Base-by-base conservation (phyloP, 2,888 invertebrate species). In the Drosophila testacea region DNA sequence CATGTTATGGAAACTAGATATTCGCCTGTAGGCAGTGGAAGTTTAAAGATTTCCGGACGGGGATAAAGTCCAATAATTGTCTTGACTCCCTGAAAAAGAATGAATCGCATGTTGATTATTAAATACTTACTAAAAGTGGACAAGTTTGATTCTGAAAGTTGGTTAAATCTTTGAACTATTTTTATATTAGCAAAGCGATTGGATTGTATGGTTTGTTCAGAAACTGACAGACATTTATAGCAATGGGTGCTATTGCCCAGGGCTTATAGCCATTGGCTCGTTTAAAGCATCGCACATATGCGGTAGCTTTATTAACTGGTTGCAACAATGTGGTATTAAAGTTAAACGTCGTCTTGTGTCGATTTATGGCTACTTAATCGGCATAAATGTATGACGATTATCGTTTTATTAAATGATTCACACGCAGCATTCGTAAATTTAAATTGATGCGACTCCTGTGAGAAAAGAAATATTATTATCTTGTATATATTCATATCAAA, bases 351-450 rank as follows among this genome's bases (percentile, higher is more conserved):
- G 27, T 46, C 27, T 28, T 27, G 6, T 46, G 28, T 6, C 46
- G 27, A 46, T 28, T 46, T 27, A 46, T 28, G 28, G 46, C 46
- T n/a, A 6, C 28, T 6, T 1, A 46, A 11, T 6, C 46, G 46
- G 7, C 46, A 46, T n/a, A 46, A 46, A 28, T 46, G 11, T 11
- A 28, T 46, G 46, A 46, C 28, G n/a, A 46, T 46, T 11, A 28
- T n/a, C 10, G 46, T 28, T 46, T 27, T 28, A 46, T 46, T 46
- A 28, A 28, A 22, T 27, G 44, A 44, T 44, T 44, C 27, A n/a
- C 46, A 46, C 22, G 27, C 28, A n/a, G 28, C 28, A 28, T 46
- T 46, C 46, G 46, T 28, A 46, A 46, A 46, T n/a, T 46, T 46
- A 10, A 46, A 46, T n/a, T 6, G 1, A 6, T 28, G 6, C 28